Conservation (phyloP, 2,797 vertebrate genomes). For the Salarias fasciatus region DNA sequence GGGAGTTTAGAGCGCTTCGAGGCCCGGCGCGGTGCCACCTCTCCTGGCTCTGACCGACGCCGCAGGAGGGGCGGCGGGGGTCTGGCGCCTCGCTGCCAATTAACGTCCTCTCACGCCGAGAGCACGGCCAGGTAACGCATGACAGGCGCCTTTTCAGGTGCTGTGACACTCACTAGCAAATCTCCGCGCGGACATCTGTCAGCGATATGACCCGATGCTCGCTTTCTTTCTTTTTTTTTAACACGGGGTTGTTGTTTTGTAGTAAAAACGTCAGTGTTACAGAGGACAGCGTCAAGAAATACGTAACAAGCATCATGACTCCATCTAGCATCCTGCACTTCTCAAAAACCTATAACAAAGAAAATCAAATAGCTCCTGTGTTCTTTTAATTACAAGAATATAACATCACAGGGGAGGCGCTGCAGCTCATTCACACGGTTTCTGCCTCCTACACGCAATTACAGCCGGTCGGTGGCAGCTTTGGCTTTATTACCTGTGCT, state of each 20-base stretch:
- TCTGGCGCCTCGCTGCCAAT: constrained; percentile 74
- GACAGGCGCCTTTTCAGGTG: constrained; percentile 53
- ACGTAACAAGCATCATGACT: too few relatives aligned
- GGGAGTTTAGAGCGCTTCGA: constrained; percentile 57
- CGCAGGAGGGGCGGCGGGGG: constrained; percentile 46
- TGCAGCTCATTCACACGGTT: constrained; percentile 48
- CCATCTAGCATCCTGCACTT: too few relatives aligned
- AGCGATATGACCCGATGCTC: constrained; percentile 16
- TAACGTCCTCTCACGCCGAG: constrained; percentile 68
- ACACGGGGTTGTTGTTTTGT: not conserved
- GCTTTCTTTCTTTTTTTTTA: constrained; percentile 21
- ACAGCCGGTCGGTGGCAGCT: constrained; percentile 55
- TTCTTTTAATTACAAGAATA: too few relatives aligned
- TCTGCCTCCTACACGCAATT: constrained; percentile 50
- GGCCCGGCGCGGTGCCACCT: constrained; percentile 74
- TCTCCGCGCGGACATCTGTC: constrained; percentile 56
- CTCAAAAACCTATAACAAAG: too few relatives aligned
- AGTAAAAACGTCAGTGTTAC: not conserved
- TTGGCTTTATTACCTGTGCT: constrained; percentile 66
- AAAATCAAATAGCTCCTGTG: too few relatives aligned
- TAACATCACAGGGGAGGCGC: too few relatives aligned
- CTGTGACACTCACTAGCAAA: constrained; percentile 43
- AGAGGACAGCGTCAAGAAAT: too few relatives aligned
- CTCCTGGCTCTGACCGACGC: constrained; percentile 65
- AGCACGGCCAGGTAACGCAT: constrained; percentile 72